Evolutionary conservation across 2,113 vertebrate genomes (phyloP), one percentile per base, ranked within the genome.

Genomic region (Etheostoma spectabile): DNA sequence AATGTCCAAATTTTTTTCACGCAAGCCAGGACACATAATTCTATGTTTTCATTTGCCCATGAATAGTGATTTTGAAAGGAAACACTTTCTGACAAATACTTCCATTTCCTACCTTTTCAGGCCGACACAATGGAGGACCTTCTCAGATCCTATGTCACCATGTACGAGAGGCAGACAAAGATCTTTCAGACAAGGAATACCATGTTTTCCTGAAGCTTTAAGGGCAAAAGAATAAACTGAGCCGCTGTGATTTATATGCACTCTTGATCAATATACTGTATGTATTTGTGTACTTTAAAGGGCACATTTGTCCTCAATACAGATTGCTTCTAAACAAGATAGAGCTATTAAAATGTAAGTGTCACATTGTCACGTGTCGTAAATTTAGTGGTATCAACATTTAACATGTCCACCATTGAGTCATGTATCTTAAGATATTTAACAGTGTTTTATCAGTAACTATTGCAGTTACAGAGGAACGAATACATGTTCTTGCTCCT

Each of bases 71-170:
- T 72, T 56, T 42, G 3, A 70, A 59, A 65, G 59, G 8, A 74
- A 82, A 55, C 27, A 19, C 51, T n/a, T 68, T 35, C 49, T 68
- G 48, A 51, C 18, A 27, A 65, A 66, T 3, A n/a, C 46, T n/a
- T 66, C 38, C 3, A 2, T 56, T 83, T 51, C 86, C 19, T 91
- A 74, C 5, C 22, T 73, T 82, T 73, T 33, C 82, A 99, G 98
- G 97, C 97, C 61, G 92, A 96, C 91, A 96, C 96, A 84, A 98
- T 99, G 92, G 97, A 97, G 3, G 97, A 99, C 89, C 94, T 99
- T 53, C 74, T 99, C 76, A 95, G 93, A 7, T 99, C 98, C 0
- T 99, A 99, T 0, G 79, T 98, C 45, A 94, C 59, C 67, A 95
- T 96, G 92, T 94, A 98, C 63, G 88, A 96, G 92, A 91, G 75